Percentiles rank a stretch among this genome's conserved stretches.
These are phyloP conservation scores for Hyperoplus lanceolatus DNA, from an alignment of 2,797 vertebrate species.

Conservation along the genomic window DNA sequence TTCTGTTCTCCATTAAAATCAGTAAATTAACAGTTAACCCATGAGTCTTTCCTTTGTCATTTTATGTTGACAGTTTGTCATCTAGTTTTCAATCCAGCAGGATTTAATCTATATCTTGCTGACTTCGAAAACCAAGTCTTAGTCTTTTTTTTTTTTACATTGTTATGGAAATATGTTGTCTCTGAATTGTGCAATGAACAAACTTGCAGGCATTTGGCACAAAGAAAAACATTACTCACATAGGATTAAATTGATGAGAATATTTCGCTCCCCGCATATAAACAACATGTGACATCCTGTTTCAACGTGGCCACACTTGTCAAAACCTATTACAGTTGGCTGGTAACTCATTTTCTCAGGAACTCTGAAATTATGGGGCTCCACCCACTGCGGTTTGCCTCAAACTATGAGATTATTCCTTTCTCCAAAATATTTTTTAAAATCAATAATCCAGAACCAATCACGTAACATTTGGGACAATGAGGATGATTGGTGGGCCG, in stretches of 20 bases:
- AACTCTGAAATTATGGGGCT: neutral
- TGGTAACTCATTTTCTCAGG: neutral
- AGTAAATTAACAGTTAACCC: too few relatives aligned
- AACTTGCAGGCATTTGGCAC: neutral
- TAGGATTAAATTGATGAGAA: neutral
- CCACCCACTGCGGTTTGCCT: neutral
- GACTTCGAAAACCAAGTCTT: neutral
- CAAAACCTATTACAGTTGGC: neutral
- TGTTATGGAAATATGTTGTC: neutral
- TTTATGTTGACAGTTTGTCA: neutral
- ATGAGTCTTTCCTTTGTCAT: neutral
- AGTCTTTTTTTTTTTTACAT: neutral
- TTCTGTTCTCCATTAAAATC: neutral
- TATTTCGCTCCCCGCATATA: too few relatives aligned
- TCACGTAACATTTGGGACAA: neutral
- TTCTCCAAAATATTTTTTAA: neutral
- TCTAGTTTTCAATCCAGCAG: neutral
- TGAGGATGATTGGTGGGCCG: neutral
- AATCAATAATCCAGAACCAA: neutral
- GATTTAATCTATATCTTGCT: neutral
- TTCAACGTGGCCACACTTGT: too few relatives aligned
- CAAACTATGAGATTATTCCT: neutral
- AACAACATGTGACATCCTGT: too few relatives aligned
- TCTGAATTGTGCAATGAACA: too few relatives aligned
- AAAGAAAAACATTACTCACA: neutral